Evolutionary conservation across 2,888 invertebrate species (phyloP).

Genomic region (Panzeria rudis): DNA sequence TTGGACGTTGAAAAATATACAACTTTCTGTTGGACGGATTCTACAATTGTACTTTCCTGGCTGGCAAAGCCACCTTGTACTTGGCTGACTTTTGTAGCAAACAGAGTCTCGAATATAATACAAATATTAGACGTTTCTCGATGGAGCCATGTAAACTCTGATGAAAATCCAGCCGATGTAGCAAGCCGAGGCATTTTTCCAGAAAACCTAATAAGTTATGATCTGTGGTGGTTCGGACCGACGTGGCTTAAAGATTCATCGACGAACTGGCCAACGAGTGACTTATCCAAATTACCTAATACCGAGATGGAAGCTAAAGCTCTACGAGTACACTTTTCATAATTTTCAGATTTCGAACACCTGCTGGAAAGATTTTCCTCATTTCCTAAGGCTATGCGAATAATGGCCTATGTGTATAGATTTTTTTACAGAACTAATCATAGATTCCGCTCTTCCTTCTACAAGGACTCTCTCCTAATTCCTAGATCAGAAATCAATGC

Average conservation of each 20-base stretch:
- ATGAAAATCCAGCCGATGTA: conserved; percentile 64
- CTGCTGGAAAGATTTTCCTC: conserved; percentile 44
- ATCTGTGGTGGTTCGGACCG: conserved; percentile 59
- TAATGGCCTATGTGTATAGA: background rate
- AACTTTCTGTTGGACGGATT: conserved; percentile 20
- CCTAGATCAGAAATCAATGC: no score
- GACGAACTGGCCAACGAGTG: background rate
- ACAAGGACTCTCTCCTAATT: no score
- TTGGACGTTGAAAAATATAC: background rate
- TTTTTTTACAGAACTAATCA: background rate
- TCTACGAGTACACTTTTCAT: conserved; percentile 6
- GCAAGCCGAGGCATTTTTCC: conserved; percentile 55
- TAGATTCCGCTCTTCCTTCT: background rate
- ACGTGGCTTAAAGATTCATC: conserved; percentile 7
- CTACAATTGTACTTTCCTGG: conserved; percentile 26
- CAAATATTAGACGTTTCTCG: background rate
- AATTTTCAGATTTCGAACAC: conserved; percentile 26
- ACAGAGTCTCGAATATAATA: conserved; percentile 51
- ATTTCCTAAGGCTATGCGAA: background rate
- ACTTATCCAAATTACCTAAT: background rate
- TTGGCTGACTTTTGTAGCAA: conserved; percentile 65
- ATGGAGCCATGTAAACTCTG: conserved; percentile 61
- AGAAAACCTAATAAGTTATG: background rate
- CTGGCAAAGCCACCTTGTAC: conserved; percentile 43
- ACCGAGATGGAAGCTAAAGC: conserved; percentile 42